phyloP scores from a whole-genome alignment of 2,113 vertebrate genomes.

The Coptodon rendalli region DNA sequence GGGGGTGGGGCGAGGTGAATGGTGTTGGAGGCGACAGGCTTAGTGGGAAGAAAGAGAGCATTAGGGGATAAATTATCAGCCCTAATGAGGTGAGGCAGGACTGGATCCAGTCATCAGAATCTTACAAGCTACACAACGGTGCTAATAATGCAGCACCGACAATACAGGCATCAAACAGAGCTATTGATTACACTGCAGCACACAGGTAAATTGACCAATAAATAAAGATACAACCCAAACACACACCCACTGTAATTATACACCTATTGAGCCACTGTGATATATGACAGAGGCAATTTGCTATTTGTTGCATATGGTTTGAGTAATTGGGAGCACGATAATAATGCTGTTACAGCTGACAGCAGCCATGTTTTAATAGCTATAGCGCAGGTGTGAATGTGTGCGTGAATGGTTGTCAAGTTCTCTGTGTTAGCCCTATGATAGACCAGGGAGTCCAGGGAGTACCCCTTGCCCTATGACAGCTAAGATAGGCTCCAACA shows the following conservation, averaged over 20 bases:
- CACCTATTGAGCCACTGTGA: slow-evolving; percentile 7
- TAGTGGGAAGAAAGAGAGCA: slow-evolving; percentile 1
- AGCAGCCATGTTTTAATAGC: background rate
- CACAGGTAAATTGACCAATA: slow-evolving; percentile 49
- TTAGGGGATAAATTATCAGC: slow-evolving; percentile 58
- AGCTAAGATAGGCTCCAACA: background rate
- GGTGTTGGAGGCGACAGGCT: background rate
- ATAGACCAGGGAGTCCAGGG: background rate
- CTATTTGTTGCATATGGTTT: background rate
- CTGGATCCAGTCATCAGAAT: slow-evolving; percentile 25
- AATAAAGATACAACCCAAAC: slow-evolving; percentile 45
- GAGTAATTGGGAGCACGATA: background rate
- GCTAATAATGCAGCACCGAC: slow-evolving; percentile 25
- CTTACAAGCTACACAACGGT: slow-evolving; percentile 36
- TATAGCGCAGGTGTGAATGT: background rate
- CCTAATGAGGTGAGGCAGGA: slow-evolving; percentile 59
- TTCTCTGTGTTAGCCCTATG: background rate
- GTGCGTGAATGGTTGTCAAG: background rate
- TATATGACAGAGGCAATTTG: slow-evolving; percentile 1
- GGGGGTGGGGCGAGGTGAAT: background rate
- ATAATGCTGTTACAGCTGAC: background rate
- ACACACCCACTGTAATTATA: slow-evolving; percentile 26
- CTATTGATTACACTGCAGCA: slow-evolving; percentile 55
- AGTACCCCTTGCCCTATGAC: background rate
- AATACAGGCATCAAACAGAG: slow-evolving; percentile 24